Evolutionary conservation across 1,140 invertebrate genomes (phyloP), one percentile per base, ranked within the genome.

Genomic region (Lerema accius): DNA sequence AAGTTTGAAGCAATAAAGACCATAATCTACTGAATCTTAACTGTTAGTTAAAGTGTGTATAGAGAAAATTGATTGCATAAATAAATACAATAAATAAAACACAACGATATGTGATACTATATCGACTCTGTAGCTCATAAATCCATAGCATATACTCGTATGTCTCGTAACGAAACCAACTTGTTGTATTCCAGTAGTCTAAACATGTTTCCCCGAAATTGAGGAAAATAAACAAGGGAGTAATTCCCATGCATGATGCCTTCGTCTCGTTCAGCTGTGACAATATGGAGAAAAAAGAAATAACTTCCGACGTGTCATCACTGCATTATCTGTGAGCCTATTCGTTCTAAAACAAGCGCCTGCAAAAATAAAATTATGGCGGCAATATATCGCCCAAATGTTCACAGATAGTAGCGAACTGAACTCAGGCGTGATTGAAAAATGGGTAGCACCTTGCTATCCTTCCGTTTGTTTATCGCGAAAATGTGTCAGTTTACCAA

Each of bases 371-470:
- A 68, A 75, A 68, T 75, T 60, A 79, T 81, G 66, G 71, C 67
- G 35, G 39, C 61, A 71, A 79, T 82, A 79, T 79, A 77, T 77
- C 64, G 61, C 63, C 67, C 46, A 73, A 82, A 78, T 75, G 65
- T 60, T 65, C 56, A 53, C 55, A 67, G 67, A 74, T 71, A 76
- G 60, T 70, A 76, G 61, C 67, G 67, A 60, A 63, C 68, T 73
- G 67, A 76, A 73, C 76, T 79, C 70, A 79, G 56, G 75, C 78
- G 73, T 78, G 65, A 80, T 78, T 79, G 81, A 86, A 80, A 86
- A 86, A 84, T 86, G 79, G 73, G 71, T 67, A 76, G 66, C 74
- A 82, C 73, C 80, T 80, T 78, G 79, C 68, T 63, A 65, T 68
- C 73, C 70, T 80, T 76, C 73, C 71, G 69, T 72, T 66, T 65